A percentile compares a stretch with the other conserved stretches of the same genome.
phyloP scores from a whole-genome alignment of 2,888 invertebrate genomes.

The Osedax fenrisi region DNA sequence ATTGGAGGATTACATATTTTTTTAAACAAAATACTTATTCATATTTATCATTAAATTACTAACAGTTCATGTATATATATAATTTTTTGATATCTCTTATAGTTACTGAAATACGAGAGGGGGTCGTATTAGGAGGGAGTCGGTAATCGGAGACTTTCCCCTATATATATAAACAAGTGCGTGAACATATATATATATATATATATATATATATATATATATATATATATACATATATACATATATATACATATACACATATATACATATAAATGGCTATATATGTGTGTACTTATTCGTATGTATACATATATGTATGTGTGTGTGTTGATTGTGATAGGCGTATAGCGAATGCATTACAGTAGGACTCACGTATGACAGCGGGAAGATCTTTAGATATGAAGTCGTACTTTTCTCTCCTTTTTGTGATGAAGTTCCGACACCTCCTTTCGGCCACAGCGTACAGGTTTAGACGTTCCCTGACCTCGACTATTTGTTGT shows the following conservation, averaged over 20 bases:
- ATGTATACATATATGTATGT: not conserved
- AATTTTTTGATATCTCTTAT: no score
- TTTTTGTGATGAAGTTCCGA: conserved; percentile 30
- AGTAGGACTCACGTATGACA: conserved; percentile 34
- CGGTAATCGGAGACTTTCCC: no score
- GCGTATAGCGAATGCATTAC: no score
- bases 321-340: no score
- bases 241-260: not conserved
- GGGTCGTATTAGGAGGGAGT: no score
- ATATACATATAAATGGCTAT: not conserved
- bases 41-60: no score
- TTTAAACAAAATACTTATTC: no score
- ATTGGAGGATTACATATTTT: no score
- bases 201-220: not conserved
- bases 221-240: not conserved
- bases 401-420: conserved; percentile 18
- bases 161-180: no score
- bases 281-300: not conserved
- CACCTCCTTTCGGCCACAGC: conserved; percentile 19
- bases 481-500: conserved; percentile 30
- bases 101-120: no score
- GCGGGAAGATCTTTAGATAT: conserved; percentile 29
- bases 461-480: conserved; percentile 26
- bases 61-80: no score
- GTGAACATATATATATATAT: not conserved